Percentiles rank a stretch among this genome's conserved stretches.
These are phyloP conservation scores for Drosophila nr. fundita DNA, from an alignment of 2,888 invertebrate species.

Conservation along the genomic window DNA sequence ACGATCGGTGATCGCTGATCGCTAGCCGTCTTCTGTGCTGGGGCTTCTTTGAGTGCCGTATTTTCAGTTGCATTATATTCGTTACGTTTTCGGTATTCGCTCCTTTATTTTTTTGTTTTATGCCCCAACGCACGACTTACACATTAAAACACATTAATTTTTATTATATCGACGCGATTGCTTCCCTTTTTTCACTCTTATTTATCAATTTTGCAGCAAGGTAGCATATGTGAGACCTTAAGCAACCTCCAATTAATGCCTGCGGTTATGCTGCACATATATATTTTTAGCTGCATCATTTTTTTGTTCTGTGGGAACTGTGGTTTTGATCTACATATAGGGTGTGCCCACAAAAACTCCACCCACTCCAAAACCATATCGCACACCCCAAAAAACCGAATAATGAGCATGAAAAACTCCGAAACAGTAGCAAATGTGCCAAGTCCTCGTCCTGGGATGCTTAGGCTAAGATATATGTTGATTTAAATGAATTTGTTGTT, in stretches of 20 bases:
- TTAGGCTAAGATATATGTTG: slow-evolving; percentile 70
- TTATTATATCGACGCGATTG: slow-evolving; percentile 65
- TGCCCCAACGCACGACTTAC: slow-evolving; percentile 81
- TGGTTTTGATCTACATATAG: slow-evolving; percentile 47
- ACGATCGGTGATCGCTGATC: slow-evolving; percentile 69
- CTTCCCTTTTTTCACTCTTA: slow-evolving; percentile 52
- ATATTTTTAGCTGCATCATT: slow-evolving; percentile 62
- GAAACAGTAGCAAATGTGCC: slow-evolving; percentile 75
- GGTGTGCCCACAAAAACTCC: slow-evolving; percentile 50
- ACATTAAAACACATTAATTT: slow-evolving; percentile 82
- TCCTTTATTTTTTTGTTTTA: slow-evolving; percentile 38
- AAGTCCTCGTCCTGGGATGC: slow-evolving; percentile 28
- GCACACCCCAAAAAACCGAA: slow-evolving; percentile 17
- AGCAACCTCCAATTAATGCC: slow-evolving; percentile 77
- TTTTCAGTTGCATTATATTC: slow-evolving; percentile 52
- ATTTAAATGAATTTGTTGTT: slow-evolving; percentile 79
- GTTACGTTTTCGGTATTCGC: slow-evolving; percentile 30
- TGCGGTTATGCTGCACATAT: slow-evolving; percentile 37
- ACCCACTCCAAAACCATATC: slow-evolving; percentile 15
- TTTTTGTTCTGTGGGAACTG: slow-evolving; percentile 66
- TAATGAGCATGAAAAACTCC: slow-evolving; percentile 69
- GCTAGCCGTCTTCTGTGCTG: slow-evolving; percentile 54
- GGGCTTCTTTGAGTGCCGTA: slow-evolving; percentile 64
- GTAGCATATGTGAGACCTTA: slow-evolving; percentile 71
- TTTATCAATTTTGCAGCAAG: slow-evolving; percentile 65